These are phyloP conservation scores for Eupithecia dodoneata DNA, from an alignment of 2,888 invertebrate species.

Conservation along the genomic window DNA sequence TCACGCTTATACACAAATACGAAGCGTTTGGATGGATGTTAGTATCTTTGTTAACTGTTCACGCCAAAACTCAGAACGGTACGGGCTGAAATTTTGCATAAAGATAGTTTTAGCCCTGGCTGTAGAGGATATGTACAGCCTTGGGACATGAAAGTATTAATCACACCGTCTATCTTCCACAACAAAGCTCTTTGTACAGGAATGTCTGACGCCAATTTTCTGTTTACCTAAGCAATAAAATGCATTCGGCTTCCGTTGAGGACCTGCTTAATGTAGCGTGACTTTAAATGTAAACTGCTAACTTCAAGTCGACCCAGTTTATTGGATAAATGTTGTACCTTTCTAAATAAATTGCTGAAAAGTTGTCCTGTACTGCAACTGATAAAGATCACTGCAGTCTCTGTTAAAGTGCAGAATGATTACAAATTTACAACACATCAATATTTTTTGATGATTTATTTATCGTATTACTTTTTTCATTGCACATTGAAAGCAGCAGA, in stretches of 20 bases:
- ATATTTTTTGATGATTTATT: neutral
- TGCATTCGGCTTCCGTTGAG: slow-evolving; percentile 5
- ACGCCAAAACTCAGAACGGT: too few relatives aligned
- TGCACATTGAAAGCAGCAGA: neutral
- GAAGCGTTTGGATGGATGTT: too few relatives aligned
- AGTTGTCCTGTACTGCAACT: neutral
- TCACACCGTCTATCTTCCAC: neutral
- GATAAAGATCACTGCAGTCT: neutral
- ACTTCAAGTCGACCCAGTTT: neutral
- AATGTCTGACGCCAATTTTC: neutral
- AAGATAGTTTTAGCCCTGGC: too few relatives aligned
- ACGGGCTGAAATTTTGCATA: too few relatives aligned
- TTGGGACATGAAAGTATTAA: neutral
- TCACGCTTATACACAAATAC: too few relatives aligned
- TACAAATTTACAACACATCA: neutral
- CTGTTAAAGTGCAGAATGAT: neutral
- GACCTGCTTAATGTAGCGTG: neutral
- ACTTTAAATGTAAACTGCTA: slow-evolving; percentile 2
- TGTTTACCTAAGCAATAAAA: slow-evolving; percentile 7
- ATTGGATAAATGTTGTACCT: neutral
- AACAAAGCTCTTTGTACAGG: neutral
- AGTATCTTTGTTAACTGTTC: too few relatives aligned
- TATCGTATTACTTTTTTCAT: neutral
- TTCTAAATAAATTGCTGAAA: neutral
- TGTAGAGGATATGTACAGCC: too few relatives aligned